These are phyloP conservation scores for Lucilia sericata DNA, from an alignment of 1,140 invertebrate species.

Conservation along the genomic window DNA sequence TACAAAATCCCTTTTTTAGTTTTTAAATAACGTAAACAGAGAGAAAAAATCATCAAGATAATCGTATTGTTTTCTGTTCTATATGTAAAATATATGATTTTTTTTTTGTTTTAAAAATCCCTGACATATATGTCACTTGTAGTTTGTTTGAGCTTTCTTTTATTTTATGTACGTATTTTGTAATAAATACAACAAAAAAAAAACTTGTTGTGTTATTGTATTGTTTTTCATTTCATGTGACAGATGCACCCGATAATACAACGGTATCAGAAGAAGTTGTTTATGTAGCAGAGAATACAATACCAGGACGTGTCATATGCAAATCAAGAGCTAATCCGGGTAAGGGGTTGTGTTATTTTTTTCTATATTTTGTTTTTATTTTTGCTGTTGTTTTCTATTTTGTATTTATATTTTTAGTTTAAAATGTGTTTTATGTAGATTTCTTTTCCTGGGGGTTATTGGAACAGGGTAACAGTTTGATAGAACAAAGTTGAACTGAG, in stretches of 20 bases:
- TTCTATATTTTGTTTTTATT: background rate
- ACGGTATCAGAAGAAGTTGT: slow-evolving; percentile 79
- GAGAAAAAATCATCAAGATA: slow-evolving; percentile 25
- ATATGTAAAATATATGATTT: background rate
- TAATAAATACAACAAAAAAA: background rate
- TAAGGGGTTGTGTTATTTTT: slow-evolving; percentile 53
- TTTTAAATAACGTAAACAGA: slow-evolving; percentile 32
- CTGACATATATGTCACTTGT: slow-evolving; percentile 43
- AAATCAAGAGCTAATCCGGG: slow-evolving; percentile 80
- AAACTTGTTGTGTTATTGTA: background rate
- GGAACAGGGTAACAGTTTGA: no score
- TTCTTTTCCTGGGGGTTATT: no score
- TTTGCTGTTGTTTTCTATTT: background rate
- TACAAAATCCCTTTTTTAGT: slow-evolving; percentile 21
- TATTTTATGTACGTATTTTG: background rate
- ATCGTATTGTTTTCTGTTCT: background rate
- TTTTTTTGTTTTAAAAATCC: slow-evolving; percentile 24
- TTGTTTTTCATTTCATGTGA: slow-evolving; percentile 51
- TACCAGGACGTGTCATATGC: slow-evolving; percentile 82
- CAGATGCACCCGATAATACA: slow-evolving; percentile 89
- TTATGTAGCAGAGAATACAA: slow-evolving; percentile 81
- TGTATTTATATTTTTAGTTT: background rate
- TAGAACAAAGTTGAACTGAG: no score
- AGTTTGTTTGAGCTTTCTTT: background rate
- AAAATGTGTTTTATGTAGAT: slow-evolving; percentile 18